These are phyloP conservation scores for Himalopsyche kuldschensis DNA, from an alignment of 2,888 invertebrate genomes.

Conservation along the genomic window DNA sequence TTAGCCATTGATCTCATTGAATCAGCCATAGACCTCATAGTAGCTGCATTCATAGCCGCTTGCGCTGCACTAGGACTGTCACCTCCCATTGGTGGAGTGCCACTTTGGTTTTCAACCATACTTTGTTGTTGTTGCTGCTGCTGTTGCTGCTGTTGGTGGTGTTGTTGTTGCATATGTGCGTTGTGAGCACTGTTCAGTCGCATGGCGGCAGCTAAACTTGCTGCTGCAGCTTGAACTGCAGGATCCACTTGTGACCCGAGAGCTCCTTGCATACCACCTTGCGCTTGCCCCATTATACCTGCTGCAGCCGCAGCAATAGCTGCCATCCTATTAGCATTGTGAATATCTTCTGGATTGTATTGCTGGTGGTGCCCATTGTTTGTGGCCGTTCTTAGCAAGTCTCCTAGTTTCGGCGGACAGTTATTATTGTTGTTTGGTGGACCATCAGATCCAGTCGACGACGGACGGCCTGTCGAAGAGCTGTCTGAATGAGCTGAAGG, in stretches of 20 bases:
- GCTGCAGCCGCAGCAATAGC: constrained; percentile 70
- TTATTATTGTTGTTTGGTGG: constrained; percentile 68
- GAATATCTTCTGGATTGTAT: constrained; percentile 65
- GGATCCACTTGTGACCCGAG: constrained; percentile 54
- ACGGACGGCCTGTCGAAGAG: constrained; percentile 79
- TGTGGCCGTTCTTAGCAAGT: constrained; percentile 50
- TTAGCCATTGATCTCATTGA: constrained; percentile 55
- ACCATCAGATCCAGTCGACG: constrained; percentile 78
- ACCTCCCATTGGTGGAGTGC: constrained; percentile 51
- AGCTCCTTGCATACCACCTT: constrained; percentile 59
- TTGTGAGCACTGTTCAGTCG: constrained; percentile 54
- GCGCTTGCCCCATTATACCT: constrained; percentile 64
- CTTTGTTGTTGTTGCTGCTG: constrained; percentile 35
- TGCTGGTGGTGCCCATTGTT: constrained; percentile 65
- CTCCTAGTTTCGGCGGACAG: constrained; percentile 61
- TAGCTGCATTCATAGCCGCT: constrained; percentile 59
- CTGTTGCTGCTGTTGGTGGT: constrained; percentile 39
- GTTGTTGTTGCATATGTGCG: constrained; percentile 43
- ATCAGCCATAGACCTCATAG: constrained; percentile 61
- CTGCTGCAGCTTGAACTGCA: constrained; percentile 73
- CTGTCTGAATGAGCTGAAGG: constrained; percentile 87
- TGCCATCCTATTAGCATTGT: constrained; percentile 66
- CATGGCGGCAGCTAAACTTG: constrained; percentile 78
- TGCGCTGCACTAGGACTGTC: constrained; percentile 55
- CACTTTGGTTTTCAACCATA: constrained; percentile 40